A percentile compares a stretch with the other conserved stretches of the same genome.
Conservation (phyloP, 1,140 invertebrate species). For the Pristionchus pacificus region DNA sequence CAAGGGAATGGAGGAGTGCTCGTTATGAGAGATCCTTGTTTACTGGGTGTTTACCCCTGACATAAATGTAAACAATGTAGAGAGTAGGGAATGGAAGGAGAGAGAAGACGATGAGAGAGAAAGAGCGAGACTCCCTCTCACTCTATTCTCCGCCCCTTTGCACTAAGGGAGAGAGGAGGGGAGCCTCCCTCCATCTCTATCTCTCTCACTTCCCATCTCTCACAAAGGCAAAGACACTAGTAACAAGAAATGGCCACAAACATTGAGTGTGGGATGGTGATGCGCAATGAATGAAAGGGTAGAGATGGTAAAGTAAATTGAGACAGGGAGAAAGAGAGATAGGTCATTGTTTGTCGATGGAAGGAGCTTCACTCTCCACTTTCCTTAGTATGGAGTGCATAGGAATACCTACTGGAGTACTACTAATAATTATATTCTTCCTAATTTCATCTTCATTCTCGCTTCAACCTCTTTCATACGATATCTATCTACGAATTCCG, state of each 20-base stretch:
- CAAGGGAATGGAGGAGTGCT: no score
- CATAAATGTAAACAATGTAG: conserved; percentile 16
- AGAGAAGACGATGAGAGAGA: conserved; percentile 1
- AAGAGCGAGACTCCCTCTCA: conserved; percentile 1
- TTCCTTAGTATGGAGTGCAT: no score
- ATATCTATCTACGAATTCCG: background rate
- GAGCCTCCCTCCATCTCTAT: conserved; percentile 7
- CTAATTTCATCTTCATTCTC: conserved; percentile 4
- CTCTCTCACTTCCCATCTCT: no score
- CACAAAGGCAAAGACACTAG: no score
- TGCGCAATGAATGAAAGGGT: background rate
- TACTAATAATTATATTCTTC: no score
- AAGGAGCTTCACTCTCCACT: background rate
- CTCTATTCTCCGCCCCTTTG: conserved; percentile 1
- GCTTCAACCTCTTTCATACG: background rate
- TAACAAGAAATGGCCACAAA: no score
- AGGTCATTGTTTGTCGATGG: conserved; percentile 14
- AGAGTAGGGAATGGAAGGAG: conserved; percentile 1
- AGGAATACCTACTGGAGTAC: no score
- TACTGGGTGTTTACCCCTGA: conserved; percentile 14
- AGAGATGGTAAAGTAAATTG: background rate
- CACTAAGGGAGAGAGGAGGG: no score
- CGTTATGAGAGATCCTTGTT: conserved; percentile 18
- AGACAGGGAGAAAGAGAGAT: background rate
- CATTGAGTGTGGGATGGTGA: no score